phyloP scores from a whole-genome alignment of 2,888 invertebrate genomes.

The Spodoptera exigua region DNA sequence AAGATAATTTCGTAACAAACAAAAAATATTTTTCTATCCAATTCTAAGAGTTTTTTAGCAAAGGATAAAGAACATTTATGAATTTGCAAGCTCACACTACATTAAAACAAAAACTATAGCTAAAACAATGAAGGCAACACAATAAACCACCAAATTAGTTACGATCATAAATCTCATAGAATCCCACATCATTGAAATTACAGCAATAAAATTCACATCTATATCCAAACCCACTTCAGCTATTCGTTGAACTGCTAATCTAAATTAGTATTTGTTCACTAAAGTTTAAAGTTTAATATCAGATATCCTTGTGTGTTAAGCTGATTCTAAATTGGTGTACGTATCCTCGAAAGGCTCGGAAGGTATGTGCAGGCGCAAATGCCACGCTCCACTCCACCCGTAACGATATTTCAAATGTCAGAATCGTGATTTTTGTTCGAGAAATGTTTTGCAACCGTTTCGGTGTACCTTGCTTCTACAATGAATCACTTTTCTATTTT shows the following conservation, averaged over 20 bases:
- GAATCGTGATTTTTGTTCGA: slow-evolving; percentile 86
- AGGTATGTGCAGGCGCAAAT: slow-evolving; percentile 81
- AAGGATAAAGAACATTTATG: too few relatives aligned
- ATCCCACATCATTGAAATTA: slow-evolving; percentile 44
- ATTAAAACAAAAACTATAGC: too few relatives aligned
- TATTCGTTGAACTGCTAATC: slow-evolving; percentile 15
- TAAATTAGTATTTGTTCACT: slow-evolving; percentile 30
- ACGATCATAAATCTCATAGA: slow-evolving; percentile 26
- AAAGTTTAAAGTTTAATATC: slow-evolving; percentile 22
- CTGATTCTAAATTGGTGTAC: slow-evolving; percentile 51
- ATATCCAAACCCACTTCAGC: slow-evolving; percentile 23
- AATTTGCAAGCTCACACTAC: too few relatives aligned
- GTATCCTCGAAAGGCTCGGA: slow-evolving; percentile 65
- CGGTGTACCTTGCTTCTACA: slow-evolving; percentile 41
- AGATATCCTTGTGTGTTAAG: slow-evolving; percentile 32
- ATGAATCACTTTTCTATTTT: slow-evolving; percentile 46
- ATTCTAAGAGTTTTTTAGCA: too few relatives aligned
- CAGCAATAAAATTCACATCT: slow-evolving; percentile 49
- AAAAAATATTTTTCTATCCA: too few relatives aligned
- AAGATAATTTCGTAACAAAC: too few relatives aligned
- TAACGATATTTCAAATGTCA: slow-evolving; percentile 85
- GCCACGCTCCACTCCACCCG: slow-evolving; percentile 81
- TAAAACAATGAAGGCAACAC: slow-evolving; percentile 20
- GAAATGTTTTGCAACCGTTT: slow-evolving; percentile 81
- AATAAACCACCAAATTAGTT: slow-evolving; percentile 29